Percentiles rank a stretch among this genome's conserved stretches.
These are phyloP conservation scores for Cybosia mesomella DNA, from an alignment of 2,888 invertebrate genomes.

Conservation along the genomic window DNA sequence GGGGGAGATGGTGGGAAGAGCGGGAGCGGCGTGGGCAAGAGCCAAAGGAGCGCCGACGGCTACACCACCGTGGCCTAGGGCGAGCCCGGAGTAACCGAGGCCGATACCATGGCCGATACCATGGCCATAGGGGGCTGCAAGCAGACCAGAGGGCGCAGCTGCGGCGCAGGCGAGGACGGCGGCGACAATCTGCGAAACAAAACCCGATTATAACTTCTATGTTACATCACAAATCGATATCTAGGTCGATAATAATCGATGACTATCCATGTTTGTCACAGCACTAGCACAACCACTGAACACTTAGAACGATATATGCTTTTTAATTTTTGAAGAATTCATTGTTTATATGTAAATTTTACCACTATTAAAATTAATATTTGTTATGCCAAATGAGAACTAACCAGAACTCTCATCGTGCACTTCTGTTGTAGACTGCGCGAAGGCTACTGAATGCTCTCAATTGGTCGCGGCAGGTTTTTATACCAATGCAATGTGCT, in stretches of 20 bases:
- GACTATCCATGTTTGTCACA: conserved; percentile 36
- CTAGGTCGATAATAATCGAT: conserved; percentile 30
- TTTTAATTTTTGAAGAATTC: conserved; percentile 2
- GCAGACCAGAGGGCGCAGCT: conserved; percentile 78
- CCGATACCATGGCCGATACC: conserved; percentile 58
- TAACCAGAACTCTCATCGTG: conserved; percentile 86
- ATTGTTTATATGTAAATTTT: conserved; percentile 9
- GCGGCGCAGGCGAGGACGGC: conserved; percentile 83
- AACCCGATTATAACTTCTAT: conserved; percentile 49
- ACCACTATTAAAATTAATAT: conserved; percentile 39
- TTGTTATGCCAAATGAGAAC: conserved; percentile 62
- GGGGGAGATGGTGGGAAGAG: conserved; percentile 79
- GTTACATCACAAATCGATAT: conserved; percentile 40
- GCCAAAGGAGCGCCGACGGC: conserved; percentile 57
- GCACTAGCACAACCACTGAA: conserved; percentile 51
- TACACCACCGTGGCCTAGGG: conserved; percentile 59
- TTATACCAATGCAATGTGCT: conserved; percentile 72
- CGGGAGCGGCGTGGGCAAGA: conserved; percentile 64
- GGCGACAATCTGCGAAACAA: conserved; percentile 85
- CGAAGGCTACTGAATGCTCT: conserved; percentile 85
- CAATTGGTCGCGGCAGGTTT: conserved; percentile 74
- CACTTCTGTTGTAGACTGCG: conserved; percentile 86
- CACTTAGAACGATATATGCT: conserved; percentile 24
- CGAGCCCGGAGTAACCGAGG: conserved; percentile 56
- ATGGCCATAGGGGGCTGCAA: conserved; percentile 70